Evolutionary conservation across 2,888 invertebrate species (phyloP).

Genomic region (Hirudinaria manillensis): DNA sequence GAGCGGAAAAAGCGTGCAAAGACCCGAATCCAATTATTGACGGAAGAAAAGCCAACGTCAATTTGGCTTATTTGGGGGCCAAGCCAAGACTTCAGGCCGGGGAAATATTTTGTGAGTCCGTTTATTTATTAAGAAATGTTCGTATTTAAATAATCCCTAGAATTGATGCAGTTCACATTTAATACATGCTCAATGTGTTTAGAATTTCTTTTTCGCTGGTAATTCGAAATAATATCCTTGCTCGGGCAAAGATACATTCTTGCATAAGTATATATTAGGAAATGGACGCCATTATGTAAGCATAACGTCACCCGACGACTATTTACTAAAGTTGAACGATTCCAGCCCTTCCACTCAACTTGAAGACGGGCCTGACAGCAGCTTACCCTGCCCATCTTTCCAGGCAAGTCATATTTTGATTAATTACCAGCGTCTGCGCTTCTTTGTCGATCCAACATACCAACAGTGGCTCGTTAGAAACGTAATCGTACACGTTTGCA

Average conservation of each 20-base stretch:
- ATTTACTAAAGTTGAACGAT: not conserved
- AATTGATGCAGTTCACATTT: no score
- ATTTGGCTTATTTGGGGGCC: conserved; percentile 91
- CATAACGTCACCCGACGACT: conserved; percentile 11
- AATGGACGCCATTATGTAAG: not conserved
- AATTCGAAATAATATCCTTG: no score
- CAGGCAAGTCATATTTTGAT: conserved; percentile 20
- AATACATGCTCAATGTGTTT: not conserved
- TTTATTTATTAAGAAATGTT: not conserved
- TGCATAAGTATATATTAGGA: not conserved
- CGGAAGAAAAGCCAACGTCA: conserved; percentile 94
- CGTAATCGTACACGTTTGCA: not conserved
- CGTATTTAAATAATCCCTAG: not conserved
- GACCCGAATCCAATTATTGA: conserved; percentile 98
- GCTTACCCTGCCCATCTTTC: conserved; percentile 26
- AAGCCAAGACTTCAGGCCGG: conserved; percentile 66
- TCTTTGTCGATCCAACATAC: not conserved
- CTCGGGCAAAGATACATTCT: no score
- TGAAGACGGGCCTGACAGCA: conserved; percentile 25
- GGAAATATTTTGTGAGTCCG: conserved; percentile 29
- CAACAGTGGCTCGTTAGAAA: not conserved
- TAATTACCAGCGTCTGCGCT: not conserved
- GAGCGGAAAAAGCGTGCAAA: conserved; percentile 91
- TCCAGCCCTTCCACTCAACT: conserved; percentile 28
- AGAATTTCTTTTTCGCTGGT: no score